Evolutionary conservation across 2,113 vertebrate species (phyloP), one percentile per base, ranked within the genome.

Genomic region (Oryzias melastigma): DNA sequence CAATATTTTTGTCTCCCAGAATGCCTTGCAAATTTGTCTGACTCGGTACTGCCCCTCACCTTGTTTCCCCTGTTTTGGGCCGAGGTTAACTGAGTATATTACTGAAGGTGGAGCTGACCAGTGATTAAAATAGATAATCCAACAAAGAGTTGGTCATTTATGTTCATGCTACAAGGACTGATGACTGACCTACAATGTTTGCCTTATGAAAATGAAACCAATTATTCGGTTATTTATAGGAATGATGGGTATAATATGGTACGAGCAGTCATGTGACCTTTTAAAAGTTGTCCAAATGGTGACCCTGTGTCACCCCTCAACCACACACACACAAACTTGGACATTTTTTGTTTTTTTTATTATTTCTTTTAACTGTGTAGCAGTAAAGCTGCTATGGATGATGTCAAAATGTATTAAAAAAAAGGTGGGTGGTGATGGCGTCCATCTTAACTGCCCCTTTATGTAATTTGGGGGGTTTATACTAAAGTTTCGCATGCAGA

Each of bases 391-490:
- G 85, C 88, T 83, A 78, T 77, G 79, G 91, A 91, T 92, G 90
- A 93, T 93, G 91, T 93, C 91, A 93, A 91, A 88, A 85, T 84
- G 77, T 88, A 84, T 70, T 25, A 64, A 63, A 78, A 49, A 77
- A 84, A 81, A 75, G 78, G 45, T 82, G 78, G 80, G 82, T 82
- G 62, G 68, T 83, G 84, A 75, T 16, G 73, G 75, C 12, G 62
- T 67, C 56, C 49, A 52, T 79, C 66, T 73, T 58, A 67, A 69
- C 53, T 71, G 54, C 74, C 85, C 71, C 78, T 65, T 85, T 75
- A 78, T 83, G 74, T 86, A 73, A 81, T 71, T 77, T 55, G 72
- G 68, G 81, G 83, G 64, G 66, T 78, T 79, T 75, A 68, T 80
- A 83, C 71, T 79, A 77, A 84, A 80, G 73, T 76, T 75, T 68